Evolutionary conservation across 2,888 invertebrate genomes (phyloP).

Genomic region (Drosophila prostipennis): DNA sequence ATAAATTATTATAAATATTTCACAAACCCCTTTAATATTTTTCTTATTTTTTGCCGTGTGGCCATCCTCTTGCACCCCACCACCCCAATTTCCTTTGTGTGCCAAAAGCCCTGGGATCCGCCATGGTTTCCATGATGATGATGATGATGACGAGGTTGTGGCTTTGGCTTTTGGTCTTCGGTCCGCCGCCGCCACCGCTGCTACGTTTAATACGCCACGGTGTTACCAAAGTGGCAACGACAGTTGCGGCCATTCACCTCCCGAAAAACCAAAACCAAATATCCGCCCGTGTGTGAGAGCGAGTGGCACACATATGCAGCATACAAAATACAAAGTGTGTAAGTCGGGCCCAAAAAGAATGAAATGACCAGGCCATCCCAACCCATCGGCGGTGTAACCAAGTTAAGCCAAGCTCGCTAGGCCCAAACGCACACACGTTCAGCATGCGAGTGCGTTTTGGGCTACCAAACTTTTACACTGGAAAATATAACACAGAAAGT

Average conservation of each 20-base stretch:
- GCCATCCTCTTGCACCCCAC: constrained; percentile 1
- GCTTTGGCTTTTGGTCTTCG: constrained; percentile 50
- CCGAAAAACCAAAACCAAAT: constrained; percentile 74
- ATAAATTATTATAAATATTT: neutral
- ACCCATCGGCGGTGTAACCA: constrained; percentile 64
- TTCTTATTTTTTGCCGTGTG: constrained; percentile 2
- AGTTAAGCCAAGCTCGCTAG: constrained; percentile 56
- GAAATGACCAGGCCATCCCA: constrained; percentile 27
- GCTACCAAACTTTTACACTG: constrained; percentile 14
- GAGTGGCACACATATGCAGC: constrained; percentile 55
- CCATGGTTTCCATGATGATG: constrained; percentile 44
- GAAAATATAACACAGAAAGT: neutral
- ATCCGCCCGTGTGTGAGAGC: constrained; percentile 42
- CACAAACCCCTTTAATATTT: neutral
- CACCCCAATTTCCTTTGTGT: constrained; percentile 28
- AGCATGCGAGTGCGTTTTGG: constrained; percentile 55
- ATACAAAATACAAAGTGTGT: constrained; percentile 52
- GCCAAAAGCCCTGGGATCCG: constrained; percentile 57
- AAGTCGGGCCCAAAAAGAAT: constrained; percentile 38
- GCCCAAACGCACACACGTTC: constrained; percentile 25
- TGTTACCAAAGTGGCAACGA: constrained; percentile 77
- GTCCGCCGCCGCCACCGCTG: constrained; percentile 50
- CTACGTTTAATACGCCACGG: constrained; percentile 77
- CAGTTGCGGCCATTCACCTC: constrained; percentile 82
- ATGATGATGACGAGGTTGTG: constrained; percentile 68